Conservation (phyloP, 1,140 invertebrate genomes). For the Drosophila asahinai region DNA sequence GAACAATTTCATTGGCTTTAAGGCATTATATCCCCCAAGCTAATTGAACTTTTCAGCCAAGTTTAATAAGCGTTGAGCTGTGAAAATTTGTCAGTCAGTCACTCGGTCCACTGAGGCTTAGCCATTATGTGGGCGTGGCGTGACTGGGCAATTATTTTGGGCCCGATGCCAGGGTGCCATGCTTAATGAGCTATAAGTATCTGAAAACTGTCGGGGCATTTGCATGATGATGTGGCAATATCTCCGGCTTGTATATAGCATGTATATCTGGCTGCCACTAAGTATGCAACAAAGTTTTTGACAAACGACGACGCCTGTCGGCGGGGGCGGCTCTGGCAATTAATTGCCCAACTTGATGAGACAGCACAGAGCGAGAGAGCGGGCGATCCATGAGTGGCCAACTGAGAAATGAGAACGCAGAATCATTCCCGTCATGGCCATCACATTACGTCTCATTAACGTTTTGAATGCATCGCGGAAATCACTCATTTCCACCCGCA, state of each 20-base stretch:
- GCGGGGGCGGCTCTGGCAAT: slow-evolving; percentile 60
- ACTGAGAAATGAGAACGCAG: slow-evolving; percentile 4
- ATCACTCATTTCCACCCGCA: slow-evolving; percentile 74
- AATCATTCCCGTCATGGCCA: slow-evolving; percentile 65
- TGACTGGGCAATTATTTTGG: slow-evolving; percentile 53
- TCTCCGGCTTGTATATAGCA: slow-evolving; percentile 35
- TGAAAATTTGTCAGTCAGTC: slow-evolving; percentile 68
- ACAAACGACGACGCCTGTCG: slow-evolving; percentile 67
- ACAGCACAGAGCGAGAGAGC: slow-evolving; percentile 19
- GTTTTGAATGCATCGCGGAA: slow-evolving; percentile 66
- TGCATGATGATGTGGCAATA: slow-evolving; percentile 47
- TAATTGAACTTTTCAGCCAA: slow-evolving; percentile 55
- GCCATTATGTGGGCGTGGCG: slow-evolving; percentile 65
- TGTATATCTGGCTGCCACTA: slow-evolving; percentile 46
- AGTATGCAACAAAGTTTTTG: slow-evolving; percentile 81
- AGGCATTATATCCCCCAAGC: slow-evolving; percentile 1
- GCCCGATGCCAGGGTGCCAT: slow-evolving; percentile 30
- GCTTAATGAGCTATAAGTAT: slow-evolving; percentile 82
- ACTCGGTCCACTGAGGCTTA: slow-evolving; percentile 4
- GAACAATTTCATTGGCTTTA: background rate
- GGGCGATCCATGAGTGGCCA: slow-evolving; percentile 24
- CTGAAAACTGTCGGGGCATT: slow-evolving; percentile 58
- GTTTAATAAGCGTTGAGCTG: slow-evolving; percentile 65
- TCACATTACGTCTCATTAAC: slow-evolving; percentile 81
- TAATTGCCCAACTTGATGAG: slow-evolving; percentile 60